These are phyloP conservation scores for Apistogramma diplotaenia DNA, from an alignment of 2,113 vertebrate genomes.

Conservation along the genomic window DNA sequence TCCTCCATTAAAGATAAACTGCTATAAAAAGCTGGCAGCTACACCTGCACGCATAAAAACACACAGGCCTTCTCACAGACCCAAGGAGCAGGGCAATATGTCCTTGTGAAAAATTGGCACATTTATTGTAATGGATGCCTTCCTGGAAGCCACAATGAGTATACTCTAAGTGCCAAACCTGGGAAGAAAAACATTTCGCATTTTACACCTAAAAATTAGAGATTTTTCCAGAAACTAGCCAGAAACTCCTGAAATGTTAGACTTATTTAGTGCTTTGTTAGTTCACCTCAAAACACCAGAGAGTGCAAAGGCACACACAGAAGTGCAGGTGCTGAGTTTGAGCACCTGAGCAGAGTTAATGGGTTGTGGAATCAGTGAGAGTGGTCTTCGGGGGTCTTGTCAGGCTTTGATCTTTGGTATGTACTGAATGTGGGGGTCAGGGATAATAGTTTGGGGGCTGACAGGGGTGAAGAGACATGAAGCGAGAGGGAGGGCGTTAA, in stretches of 20 bases:
- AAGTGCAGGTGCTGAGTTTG: constrained; percentile 19
- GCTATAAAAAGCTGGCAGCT: background rate
- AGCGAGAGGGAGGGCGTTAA: background rate
- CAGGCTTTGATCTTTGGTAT: constrained; percentile 71
- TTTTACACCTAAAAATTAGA: no score
- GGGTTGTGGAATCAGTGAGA: constrained; percentile 54
- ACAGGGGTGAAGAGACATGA: constrained; percentile 51
- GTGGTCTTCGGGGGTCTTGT: constrained; percentile 53
- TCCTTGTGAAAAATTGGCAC: constrained; percentile 1
- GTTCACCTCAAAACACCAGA: background rate
- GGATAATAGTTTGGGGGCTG: constrained; percentile 60
- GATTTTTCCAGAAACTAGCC: no score
- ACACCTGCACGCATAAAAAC: background rate
- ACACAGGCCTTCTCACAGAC: background rate
- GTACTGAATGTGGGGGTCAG: constrained; percentile 66
- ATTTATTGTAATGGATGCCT: constrained; percentile 5
- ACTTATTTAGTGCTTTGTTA: background rate
- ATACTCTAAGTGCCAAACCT: background rate
- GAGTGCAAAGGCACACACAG: background rate
- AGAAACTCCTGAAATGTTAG: background rate
- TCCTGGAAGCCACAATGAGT: constrained; percentile 24
- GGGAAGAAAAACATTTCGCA: background rate
- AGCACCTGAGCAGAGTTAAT: constrained; percentile 53
- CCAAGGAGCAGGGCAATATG: background rate
- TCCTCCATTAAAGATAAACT: constrained; percentile 5